A percentile compares a stretch with the other conserved stretches of the same genome.
These are phyloP conservation scores for Lasius platythorax DNA, from an alignment of 2,888 invertebrate genomes.

Conservation along the genomic window DNA sequence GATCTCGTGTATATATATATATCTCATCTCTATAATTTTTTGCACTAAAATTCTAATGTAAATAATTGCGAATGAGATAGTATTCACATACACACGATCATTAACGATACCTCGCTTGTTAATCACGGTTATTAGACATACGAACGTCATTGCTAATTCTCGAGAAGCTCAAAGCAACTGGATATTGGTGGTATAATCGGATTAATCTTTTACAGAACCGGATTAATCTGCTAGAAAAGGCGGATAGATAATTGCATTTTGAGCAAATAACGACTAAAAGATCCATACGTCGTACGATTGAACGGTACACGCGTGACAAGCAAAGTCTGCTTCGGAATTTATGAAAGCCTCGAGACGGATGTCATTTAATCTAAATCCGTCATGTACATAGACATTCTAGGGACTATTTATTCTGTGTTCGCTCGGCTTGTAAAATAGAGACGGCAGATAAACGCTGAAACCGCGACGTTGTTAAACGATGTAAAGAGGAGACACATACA, in stretches of 20 bases:
- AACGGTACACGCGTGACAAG: not conserved
- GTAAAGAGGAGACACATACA: conserved; percentile 31
- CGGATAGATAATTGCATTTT: conserved; percentile 2
- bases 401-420: conserved; percentile 63
- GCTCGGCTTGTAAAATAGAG: conserved; percentile 64
- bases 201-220: conserved; percentile 16
- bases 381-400: conserved; percentile 60
- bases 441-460: conserved; percentile 31
- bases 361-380: conserved; percentile 34
- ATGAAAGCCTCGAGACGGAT: conserved; percentile 32
- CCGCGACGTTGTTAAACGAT: conserved; percentile 35
- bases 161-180: conserved; percentile 14
- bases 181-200: conserved; percentile 20
- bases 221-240: not conserved
- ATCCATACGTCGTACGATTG: not conserved
- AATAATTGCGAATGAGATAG: conserved; percentile 30
- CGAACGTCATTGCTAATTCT: conserved; percentile 9
- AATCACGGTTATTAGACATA: conserved; percentile 30
- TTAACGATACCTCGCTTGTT: conserved; percentile 37
- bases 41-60: conserved; percentile 29
- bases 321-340: conserved; percentile 5
- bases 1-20: conserved; percentile 20
- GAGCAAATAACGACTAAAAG: not conserved
- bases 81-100: conserved; percentile 10
- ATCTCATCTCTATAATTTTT: conserved; percentile 28